Base-by-base conservation (phyloP, 2,797 vertebrate genomes). In the Arrhamphus sclerolepis region DNA sequence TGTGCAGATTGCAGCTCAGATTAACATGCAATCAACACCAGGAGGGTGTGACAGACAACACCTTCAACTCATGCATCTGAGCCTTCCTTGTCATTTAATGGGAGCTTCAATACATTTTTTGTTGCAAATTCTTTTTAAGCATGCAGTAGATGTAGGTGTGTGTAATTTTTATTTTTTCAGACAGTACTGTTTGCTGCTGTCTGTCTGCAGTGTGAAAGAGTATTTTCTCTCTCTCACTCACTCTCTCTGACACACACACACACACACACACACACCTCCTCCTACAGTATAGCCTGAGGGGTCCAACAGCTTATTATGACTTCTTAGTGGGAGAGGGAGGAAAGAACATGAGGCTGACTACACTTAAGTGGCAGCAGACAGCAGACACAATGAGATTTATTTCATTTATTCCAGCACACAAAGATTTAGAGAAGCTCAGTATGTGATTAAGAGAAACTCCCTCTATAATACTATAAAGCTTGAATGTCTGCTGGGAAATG, bases 371-470 rank as follows among this genome's bases (percentile, higher is more conserved):
- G 74, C 69, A 79, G 74, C 77, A 82, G 64, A 84, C 77, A 75
- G 80, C 72, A 64, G 65, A 84, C 73, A 81, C 66, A 58, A 65
- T 70, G 78, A 84, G 76, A 86, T 85, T 83, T 83, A 74, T 76
- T 72, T 57, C 70, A 82, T 75, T 87, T 83, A 67, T 84, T 85
- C 66, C 64, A 43, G 66, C 67, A 67, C 77, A 73, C 73, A 77
- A 71, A 87, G 81, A 84, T 84, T 85, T 80, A 80, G 72, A 81
- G 77, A 65, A 79, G 87, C 85, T 86, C 84, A 81, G 80, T 40
- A 59, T 83, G 80, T 83, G 86, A 90, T 88, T 86, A 89, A 82
- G 80, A 84, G 70, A 76, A 83, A 84, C 79, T 64, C 72, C 77
- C 78, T 78, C 69, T 73, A 38, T 84, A 80, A 84, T 79, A 68